These are phyloP conservation scores for Ptychochromis oligacanthus DNA, from an alignment of 2,113 vertebrate genomes.

Conservation along the genomic window DNA sequence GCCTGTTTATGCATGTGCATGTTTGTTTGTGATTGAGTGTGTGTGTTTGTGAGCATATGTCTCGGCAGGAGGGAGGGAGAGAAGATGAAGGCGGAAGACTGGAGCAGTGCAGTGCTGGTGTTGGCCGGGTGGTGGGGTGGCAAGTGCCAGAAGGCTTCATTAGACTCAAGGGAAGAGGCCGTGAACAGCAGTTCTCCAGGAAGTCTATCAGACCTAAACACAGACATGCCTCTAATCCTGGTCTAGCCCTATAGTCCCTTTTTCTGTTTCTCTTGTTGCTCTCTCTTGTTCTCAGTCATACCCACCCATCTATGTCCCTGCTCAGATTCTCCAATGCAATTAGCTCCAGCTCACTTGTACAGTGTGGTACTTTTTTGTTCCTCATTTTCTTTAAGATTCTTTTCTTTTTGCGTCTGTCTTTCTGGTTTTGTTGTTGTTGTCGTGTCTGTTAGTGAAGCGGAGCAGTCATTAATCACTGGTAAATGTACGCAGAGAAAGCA, in stretches of 20 bases:
- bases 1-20: slow-evolving; percentile 24
- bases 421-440: slow-evolving; percentile 63
- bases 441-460: slow-evolving; percentile 66
- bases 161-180: slow-evolving; percentile 67
- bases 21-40: slow-evolving; percentile 46
- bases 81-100: slow-evolving; percentile 55
- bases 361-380: slow-evolving; percentile 26
- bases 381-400: slow-evolving; percentile 16
- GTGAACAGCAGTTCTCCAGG: slow-evolving; percentile 64
- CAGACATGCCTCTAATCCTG: slow-evolving; percentile 68
- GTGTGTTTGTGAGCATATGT: slow-evolving; percentile 34
- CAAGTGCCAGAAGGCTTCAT: slow-evolving; percentile 77
- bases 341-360: slow-evolving; percentile 33
- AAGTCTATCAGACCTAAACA: slow-evolving; percentile 74
- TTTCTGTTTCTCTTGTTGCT: slow-evolving; percentile 20
- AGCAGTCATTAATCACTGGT: slow-evolving; percentile 76
- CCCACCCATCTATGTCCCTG: slow-evolving; percentile 5
- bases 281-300: slow-evolving; percentile 34
- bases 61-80: slow-evolving; percentile 39
- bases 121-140: slow-evolving; percentile 60
- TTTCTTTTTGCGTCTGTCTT: slow-evolving; percentile 33
- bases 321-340: slow-evolving; percentile 45
- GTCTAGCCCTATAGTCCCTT: slow-evolving; percentile 12
- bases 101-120: slow-evolving; percentile 50
- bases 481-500: slow-evolving; percentile 69